Evolutionary conservation across 2,888 invertebrate species (phyloP).

Genomic region (Drosophila kambysellisi): DNA sequence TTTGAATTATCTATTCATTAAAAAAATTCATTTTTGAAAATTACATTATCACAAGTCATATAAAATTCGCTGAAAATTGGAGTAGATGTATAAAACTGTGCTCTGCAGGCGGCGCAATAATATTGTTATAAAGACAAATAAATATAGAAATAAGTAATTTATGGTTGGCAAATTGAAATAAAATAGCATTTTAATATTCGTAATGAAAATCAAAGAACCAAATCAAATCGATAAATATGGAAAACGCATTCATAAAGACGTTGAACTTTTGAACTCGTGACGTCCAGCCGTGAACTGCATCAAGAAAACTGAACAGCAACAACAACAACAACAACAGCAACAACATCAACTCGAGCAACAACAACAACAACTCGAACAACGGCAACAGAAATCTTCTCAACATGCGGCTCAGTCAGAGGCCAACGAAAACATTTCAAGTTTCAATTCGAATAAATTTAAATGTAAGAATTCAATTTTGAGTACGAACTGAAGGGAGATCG

Average conservation of each 20-base stretch:
- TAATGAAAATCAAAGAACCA: conserved; percentile 12
- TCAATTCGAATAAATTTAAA: conserved; percentile 64
- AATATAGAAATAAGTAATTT: background rate
- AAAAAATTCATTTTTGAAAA: background rate
- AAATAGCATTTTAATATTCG: background rate
- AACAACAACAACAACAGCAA: conserved; percentile 5
- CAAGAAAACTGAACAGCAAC: conserved; percentile 31
- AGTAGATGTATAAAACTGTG: background rate
- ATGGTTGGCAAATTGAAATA: background rate
- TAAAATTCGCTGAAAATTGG: background rate
- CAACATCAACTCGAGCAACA: background rate
- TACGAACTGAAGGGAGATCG: conserved; percentile 28
- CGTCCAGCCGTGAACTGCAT: conserved; percentile 56
- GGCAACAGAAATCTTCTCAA: conserved; percentile 12
- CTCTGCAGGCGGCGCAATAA: background rate
- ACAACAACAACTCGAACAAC: conserved; percentile 8
- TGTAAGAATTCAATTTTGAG: conserved; percentile 63
- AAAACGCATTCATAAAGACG: conserved; percentile 61
- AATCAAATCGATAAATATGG: conserved; percentile 54
- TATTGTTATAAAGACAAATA: background rate
- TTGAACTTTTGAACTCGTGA: conserved; percentile 70
- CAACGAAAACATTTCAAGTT: conserved; percentile 57
- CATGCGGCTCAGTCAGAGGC: conserved; percentile 41
- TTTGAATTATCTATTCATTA: background rate
- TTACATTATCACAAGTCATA: background rate